Base-by-base conservation (phyloP, 2,797 vertebrate genomes). In the Pseudomugil tenellus region DNA sequence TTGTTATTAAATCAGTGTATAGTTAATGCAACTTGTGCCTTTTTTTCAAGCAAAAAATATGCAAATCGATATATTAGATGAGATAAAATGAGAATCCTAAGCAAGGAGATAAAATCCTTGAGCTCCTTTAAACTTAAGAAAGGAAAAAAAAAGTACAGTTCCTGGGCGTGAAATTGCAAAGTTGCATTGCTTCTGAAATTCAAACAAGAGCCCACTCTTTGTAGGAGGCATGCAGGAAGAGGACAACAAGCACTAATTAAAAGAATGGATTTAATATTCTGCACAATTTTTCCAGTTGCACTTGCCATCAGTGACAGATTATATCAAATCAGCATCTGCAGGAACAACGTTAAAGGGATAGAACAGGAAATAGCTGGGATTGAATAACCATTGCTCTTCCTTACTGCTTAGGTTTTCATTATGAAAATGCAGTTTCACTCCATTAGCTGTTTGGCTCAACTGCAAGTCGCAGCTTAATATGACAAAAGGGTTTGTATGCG, bases 341-440 rank as follows among this genome's bases (percentile, higher is more conserved):
- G 81, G 78, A 69, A 82, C 53, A 64, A 77, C 79, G 83, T 87
- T 79, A 86, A 87, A 84, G 77, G 76, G 75, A 61, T 11, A n/a
- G 69, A 72, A 69, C 77, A 76, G 89, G 83, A 84, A 76, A 74
- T 39, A 78, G 71, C 48, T 23, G 75, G 46, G 34, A 34, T 51
- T 63, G 76, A 72, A 64, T 16, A 77, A 83, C 82, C 86, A 92
- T 93, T 89, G 87, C 87, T 93, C 91, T 92, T 90, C 79, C 86
- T 91, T 89, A 90, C 89, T 90, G 90, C 86, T 64, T 26, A 69
- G 84, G 81, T 87, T 92, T 92, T 92, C 90, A 92, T 93, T 91
- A 91, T 84, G 91, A 93, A 90, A 92, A 92, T 91, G 89, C 90
- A 81, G 90, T 91, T 91, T 91, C 86, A 83, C 87, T 90, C 90